Evolutionary conservation across 1,140 invertebrate species (phyloP).

Genomic region (Myzus persicae): DNA sequence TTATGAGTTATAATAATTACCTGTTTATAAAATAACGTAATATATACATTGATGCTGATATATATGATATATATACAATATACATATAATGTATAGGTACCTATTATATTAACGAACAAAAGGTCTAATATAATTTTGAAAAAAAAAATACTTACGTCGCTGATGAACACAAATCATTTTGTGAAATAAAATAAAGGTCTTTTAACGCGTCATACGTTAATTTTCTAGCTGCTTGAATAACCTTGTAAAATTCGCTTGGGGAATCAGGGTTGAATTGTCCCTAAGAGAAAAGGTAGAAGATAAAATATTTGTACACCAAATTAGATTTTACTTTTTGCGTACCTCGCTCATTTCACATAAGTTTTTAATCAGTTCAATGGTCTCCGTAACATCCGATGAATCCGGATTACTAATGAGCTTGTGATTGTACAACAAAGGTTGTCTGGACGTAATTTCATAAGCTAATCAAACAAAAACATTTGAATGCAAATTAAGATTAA

Average conservation of each 20-base stretch:
- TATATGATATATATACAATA: too few species aligned
- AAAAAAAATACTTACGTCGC: slow-evolving; percentile 70
- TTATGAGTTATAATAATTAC: too few species aligned
- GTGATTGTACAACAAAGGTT: slow-evolving; percentile 42
- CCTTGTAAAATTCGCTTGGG: slow-evolving; percentile 71
- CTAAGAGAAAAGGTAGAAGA: slow-evolving; percentile 50
- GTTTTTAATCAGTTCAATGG: not conserved
- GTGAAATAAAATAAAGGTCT: slow-evolving; percentile 66
- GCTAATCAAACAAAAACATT: not conserved
- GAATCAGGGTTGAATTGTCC: slow-evolving; percentile 71
- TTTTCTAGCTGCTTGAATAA: slow-evolving; percentile 70
- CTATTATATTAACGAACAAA: not conserved
- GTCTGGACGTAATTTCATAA: slow-evolving; percentile 47
- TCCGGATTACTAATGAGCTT: slow-evolving; percentile 45
- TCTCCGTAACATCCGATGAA: slow-evolving; percentile 17
- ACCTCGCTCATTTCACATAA: slow-evolving; percentile 46
- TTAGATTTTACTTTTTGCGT: not conserved
- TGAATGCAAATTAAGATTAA: not conserved
- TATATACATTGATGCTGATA: too few species aligned
- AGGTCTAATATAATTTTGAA: not conserved
- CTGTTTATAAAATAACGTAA: too few species aligned
- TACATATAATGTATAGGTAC: too few species aligned
- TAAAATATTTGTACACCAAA: not conserved
- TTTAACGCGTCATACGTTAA: slow-evolving; percentile 70
- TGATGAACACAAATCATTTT: slow-evolving; percentile 69